Percentiles rank a stretch among this genome's conserved stretches.
Conservation (phyloP, 2,113 vertebrate species). For the Oriolus oriolus region DNA sequence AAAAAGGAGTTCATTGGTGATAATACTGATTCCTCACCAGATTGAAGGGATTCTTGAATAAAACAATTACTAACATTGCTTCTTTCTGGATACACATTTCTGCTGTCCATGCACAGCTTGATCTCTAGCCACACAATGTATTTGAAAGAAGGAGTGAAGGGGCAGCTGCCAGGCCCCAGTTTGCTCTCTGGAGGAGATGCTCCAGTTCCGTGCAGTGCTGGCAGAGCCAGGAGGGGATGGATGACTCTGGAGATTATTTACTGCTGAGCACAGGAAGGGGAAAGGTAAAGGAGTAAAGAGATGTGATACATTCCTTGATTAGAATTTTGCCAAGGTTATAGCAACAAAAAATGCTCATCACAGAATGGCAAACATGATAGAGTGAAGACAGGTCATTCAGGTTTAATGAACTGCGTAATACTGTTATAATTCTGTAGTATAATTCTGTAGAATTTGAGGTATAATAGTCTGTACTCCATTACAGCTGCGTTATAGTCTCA, state of each 20-base stretch:
- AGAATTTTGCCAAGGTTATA: slow-evolving; percentile 29
- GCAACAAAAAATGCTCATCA: not conserved
- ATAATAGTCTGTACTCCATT: not conserved
- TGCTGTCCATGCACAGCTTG: not conserved
- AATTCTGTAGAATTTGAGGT: not conserved
- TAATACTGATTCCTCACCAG: not conserved
- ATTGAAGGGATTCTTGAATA: not conserved
- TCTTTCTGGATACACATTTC: not conserved
- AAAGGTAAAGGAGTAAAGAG: not conserved
- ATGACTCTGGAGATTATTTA: not conserved
- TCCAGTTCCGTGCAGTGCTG: accelerated
- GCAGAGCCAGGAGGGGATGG: not conserved
- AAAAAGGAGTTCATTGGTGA: not conserved
- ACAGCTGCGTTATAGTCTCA: not conserved
- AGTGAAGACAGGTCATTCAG: not conserved
- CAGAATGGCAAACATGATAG: not conserved
- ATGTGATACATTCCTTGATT: not conserved
- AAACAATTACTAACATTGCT: not conserved
- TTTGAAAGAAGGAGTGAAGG: not conserved
- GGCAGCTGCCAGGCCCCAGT: not conserved
- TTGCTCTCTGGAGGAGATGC: not conserved
- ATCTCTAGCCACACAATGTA: accelerated
- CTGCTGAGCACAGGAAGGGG: not conserved
- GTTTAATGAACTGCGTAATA: slow-evolving; percentile 12
- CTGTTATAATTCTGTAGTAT: not conserved